Conservation (phyloP, 1,140 invertebrate genomes). For the Eueides isabella region DNA sequence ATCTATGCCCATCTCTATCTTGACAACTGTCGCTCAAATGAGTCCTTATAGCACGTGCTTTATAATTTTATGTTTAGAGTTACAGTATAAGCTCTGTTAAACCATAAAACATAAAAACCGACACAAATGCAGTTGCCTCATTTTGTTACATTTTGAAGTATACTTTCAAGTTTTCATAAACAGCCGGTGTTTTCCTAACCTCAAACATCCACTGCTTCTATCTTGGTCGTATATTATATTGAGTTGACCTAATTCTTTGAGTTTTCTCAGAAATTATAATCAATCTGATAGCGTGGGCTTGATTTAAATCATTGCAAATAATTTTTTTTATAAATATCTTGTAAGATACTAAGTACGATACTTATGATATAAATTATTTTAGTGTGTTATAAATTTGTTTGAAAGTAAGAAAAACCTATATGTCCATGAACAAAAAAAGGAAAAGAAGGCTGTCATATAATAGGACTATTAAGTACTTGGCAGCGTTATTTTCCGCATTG, state of each 20-base stretch:
- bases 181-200: slow-evolving; percentile 51
- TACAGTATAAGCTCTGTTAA: slow-evolving; percentile 68
- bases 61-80: slow-evolving; percentile 64
- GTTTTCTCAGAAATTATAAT: slow-evolving; percentile 2
- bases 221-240: slow-evolving; percentile 36
- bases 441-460: not conserved
- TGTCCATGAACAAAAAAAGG: not conserved
- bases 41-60: slow-evolving; percentile 52
- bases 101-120: slow-evolving; percentile 57
- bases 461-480: slow-evolving; percentile 21
- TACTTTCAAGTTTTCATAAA: slow-evolving; percentile 45
- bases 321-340: too few relatives aligned
- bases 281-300: not conserved
- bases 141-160: slow-evolving; percentile 45
- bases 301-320: not conserved
- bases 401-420: not conserved
- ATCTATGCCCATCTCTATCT: slow-evolving; percentile 41
- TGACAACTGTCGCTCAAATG: slow-evolving; percentile 37
- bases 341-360: not conserved
- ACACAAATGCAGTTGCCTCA: slow-evolving; percentile 49
- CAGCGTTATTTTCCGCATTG: slow-evolving; percentile 46
- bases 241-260: slow-evolving; percentile 29
- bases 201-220: slow-evolving; percentile 36
- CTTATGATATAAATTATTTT: not conserved
- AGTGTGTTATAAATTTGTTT: not conserved